Percentiles rank a stretch among this genome's conserved stretches.
phyloP scores from a whole-genome alignment of 2,113 vertebrate genomes.

The Xyliphius kryptos region DNA sequence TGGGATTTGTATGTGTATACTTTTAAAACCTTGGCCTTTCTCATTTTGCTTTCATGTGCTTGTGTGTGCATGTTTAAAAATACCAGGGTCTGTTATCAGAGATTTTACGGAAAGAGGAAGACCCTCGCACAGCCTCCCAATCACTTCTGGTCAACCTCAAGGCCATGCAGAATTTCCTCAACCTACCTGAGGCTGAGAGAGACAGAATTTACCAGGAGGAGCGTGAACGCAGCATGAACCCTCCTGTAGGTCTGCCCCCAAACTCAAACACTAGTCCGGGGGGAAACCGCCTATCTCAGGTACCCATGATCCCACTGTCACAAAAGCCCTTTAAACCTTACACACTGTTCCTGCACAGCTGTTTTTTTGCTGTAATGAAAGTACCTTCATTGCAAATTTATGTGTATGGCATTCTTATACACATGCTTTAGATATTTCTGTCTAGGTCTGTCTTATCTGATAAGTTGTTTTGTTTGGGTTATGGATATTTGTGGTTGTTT shows the following conservation, averaged over 20 bases:
- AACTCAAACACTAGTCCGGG: slow-evolving; percentile 81
- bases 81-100: slow-evolving; percentile 95
- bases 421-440: too few species aligned
- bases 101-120: slow-evolving; percentile 95
- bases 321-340: too few species aligned
- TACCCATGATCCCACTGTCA: too few species aligned
- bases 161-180: slow-evolving; percentile 98
- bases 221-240: slow-evolving; percentile 95
- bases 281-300: slow-evolving; percentile 85
- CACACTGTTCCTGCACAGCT: too few species aligned
- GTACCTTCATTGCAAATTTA: too few species aligned
- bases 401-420: too few species aligned
- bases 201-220: slow-evolving; percentile 97
- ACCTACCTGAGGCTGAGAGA: slow-evolving; percentile 85
- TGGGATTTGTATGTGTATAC: slow-evolving; percentile 23
- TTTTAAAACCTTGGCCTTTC: slow-evolving; percentile 12
- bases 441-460: too few species aligned
- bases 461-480: too few species aligned
- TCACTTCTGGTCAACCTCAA: slow-evolving; percentile 96
- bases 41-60: slow-evolving; percentile 18
- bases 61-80: slow-evolving; percentile 38
- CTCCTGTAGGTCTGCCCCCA: slow-evolving; percentile 84
- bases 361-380: too few species aligned
- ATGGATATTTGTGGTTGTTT: too few species aligned
- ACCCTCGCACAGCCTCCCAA: slow-evolving; percentile 91